These are phyloP conservation scores for Danio kyathit DNA, from an alignment of 2,797 vertebrate genomes.

Conservation along the genomic window DNA sequence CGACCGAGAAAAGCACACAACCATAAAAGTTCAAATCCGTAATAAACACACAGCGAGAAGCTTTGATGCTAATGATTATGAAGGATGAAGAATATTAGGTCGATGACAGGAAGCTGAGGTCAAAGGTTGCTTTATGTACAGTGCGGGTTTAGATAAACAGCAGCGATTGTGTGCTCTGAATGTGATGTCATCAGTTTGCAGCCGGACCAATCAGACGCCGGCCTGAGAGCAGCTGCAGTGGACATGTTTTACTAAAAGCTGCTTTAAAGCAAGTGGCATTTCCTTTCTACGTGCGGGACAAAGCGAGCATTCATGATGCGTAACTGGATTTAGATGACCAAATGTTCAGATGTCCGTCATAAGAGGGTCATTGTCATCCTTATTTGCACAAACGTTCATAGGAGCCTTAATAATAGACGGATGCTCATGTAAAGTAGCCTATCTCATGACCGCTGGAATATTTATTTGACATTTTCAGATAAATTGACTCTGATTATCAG, in stretches of 20 bases:
- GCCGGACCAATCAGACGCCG: neutral
- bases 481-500: neutral
- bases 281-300: slow-evolving; percentile 13
- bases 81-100: neutral
- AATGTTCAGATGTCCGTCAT: slow-evolving; percentile 20
- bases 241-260: slow-evolving; percentile 18
- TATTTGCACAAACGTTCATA: neutral
- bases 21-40: slow-evolving; percentile 50
- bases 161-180: neutral
- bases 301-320: slow-evolving; percentile 8
- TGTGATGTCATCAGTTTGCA: neutral
- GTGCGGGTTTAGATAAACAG: neutral
- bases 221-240: slow-evolving; percentile 19
- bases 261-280: slow-evolving; percentile 1
- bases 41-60: slow-evolving; percentile 16
- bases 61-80: slow-evolving; percentile 11
- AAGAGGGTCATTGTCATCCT: slow-evolving; percentile 4
- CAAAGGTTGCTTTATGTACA: neutral
- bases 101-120: neutral
- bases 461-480: neutral
- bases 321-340: slow-evolving; percentile 30
- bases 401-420: neutral
- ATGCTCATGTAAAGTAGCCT: neutral
- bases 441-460: neutral
- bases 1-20: slow-evolving; percentile 3